Conservation (phyloP, 1,140 invertebrate genomes). For the Cephus cinctus region DNA sequence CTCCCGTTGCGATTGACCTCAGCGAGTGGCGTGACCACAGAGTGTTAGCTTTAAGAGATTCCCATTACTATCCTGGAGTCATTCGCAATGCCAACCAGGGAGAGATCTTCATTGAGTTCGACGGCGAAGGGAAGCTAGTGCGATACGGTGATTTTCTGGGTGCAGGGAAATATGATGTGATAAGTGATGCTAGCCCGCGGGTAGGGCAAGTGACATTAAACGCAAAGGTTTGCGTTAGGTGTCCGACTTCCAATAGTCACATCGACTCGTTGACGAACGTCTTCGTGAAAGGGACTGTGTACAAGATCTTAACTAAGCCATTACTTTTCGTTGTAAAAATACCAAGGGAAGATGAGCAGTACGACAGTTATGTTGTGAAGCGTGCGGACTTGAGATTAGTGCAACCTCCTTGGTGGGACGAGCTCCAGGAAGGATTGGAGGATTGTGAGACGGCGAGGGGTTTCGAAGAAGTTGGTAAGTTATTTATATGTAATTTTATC, state of each 20-base stretch:
- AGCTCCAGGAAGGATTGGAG: constrained; percentile 70
- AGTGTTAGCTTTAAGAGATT: constrained; percentile 81
- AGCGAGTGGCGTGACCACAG: constrained; percentile 89
- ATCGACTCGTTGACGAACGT: constrained; percentile 55
- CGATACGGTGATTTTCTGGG: constrained; percentile 73
- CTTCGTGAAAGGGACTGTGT: constrained; percentile 84
- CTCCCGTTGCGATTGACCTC: constrained; percentile 68
- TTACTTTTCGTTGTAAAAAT: constrained; percentile 79
- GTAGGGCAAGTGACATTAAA: constrained; percentile 71
- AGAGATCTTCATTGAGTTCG: constrained; percentile 48
- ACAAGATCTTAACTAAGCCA: constrained; percentile 68
- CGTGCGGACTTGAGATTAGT: constrained; percentile 87
- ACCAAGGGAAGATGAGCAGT: constrained; percentile 51
- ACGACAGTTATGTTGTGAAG: constrained; percentile 64
- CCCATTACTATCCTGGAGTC: constrained; percentile 81
- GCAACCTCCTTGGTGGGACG: constrained; percentile 93
- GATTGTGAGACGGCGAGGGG: constrained; percentile 38
- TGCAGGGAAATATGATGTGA: constrained; percentile 80
- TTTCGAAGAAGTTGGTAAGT: constrained; percentile 41
- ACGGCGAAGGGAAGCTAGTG: constrained; percentile 62
- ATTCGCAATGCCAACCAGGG: constrained; percentile 55
- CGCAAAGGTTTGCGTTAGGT: constrained; percentile 65
- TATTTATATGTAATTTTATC: too few species aligned
- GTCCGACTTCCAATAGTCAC: constrained; percentile 52
- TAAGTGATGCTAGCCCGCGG: constrained; percentile 89